A percentile compares a stretch with the other conserved stretches of the same genome.
phyloP scores from a whole-genome alignment of 2,113 vertebrate genomes.

The Propithecus coquereli region DNA sequence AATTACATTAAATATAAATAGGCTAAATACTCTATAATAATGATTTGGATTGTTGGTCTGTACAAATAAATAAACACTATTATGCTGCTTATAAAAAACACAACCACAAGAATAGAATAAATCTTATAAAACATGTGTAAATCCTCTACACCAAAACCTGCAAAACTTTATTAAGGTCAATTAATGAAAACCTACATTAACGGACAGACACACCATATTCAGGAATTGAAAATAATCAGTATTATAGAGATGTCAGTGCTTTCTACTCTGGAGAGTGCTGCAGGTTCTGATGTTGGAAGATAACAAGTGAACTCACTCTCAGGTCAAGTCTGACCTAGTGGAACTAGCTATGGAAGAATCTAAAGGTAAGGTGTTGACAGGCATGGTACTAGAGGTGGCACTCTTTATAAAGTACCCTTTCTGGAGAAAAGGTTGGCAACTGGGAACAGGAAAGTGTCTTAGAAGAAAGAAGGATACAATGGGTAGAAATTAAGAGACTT shows the following conservation, averaged over 20 bases:
- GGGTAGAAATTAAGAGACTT: not conserved
- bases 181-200: not conserved
- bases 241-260: not conserved
- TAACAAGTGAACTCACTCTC: not conserved
- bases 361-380: not conserved
- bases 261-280: not conserved
- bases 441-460: not conserved
- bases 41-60: not conserved
- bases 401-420: not conserved
- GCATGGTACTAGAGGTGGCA: not conserved
- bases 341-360: not conserved
- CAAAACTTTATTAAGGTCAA: not conserved
- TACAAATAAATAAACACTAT: not conserved
- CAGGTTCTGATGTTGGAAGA: not conserved
- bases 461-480: not conserved
- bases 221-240: not conserved
- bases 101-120: not conserved
- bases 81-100: not conserved
- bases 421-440: not conserved
- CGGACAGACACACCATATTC: not conserved
- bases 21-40: not conserved
- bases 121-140: not conserved
- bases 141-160: not conserved
- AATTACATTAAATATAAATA: not conserved
- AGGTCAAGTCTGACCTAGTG: not conserved